A percentile compares a stretch with the other conserved stretches of the same genome.
These are phyloP conservation scores for Rhinatrema bivittatum DNA, from an alignment of 2,797 vertebrate genomes.

Conservation along the genomic window DNA sequence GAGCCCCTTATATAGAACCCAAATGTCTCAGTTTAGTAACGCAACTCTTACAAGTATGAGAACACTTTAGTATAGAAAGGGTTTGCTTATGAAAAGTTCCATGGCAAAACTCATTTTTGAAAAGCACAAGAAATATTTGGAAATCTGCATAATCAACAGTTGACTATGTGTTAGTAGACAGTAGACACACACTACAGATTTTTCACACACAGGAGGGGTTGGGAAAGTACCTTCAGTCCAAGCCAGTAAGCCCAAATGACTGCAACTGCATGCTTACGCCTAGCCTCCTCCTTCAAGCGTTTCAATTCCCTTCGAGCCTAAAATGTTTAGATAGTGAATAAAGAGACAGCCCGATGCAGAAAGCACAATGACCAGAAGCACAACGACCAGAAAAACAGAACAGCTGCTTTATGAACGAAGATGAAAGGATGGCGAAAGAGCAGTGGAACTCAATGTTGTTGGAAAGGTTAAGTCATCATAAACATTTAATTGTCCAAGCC, in stretches of 20 bases:
- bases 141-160: conserved; percentile 10
- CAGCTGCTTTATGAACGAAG: conserved; percentile 10
- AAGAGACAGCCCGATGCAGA: conserved; percentile 55
- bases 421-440: conserved; percentile 8
- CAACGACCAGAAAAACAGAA: conserved; percentile 30
- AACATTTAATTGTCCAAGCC: no score
- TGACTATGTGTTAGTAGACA: conserved; percentile 43
- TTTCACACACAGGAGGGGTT: conserved; percentile 28
- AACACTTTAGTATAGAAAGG: neutral
- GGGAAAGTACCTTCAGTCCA: conserved; percentile 93
- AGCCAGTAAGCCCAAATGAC: conserved; percentile 99
- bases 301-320: conserved; percentile 98
- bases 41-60: conserved; percentile 1
- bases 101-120: conserved; percentile 7
- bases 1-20: no score
- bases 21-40: conserved; percentile 2
- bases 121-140: conserved; percentile 13
- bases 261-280: conserved; percentile 94
- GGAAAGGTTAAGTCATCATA: no score
- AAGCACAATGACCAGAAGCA: conserved; percentile 39
- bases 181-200: conserved; percentile 25
- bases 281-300: conserved; percentile 95
- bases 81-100: conserved; percentile 2
- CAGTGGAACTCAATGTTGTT: neutral
- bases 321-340: conserved; percentile 65